Conservation (phyloP, 2,888 invertebrate species). For the Cheilosia urbana region DNA sequence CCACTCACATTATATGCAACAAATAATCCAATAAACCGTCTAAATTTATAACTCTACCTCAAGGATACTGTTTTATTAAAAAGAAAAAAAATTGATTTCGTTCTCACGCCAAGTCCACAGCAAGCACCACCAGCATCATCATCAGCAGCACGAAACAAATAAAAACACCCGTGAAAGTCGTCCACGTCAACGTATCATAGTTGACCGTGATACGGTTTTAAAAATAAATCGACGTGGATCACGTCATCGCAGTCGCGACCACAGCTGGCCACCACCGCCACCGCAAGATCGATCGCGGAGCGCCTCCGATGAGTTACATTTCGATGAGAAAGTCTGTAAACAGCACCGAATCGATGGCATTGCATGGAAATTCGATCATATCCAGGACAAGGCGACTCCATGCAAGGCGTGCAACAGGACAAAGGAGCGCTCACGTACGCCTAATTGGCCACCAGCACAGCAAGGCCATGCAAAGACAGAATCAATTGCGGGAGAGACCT, state of each 20-base stretch:
- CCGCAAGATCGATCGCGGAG: conserved; percentile 76
- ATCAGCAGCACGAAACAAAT: conserved; percentile 38
- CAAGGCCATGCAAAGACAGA: conserved; percentile 11
- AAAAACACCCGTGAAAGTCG: conserved; percentile 80
- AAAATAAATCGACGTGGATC: conserved; percentile 83
- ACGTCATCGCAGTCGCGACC: conserved; percentile 80
- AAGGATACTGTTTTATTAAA: conserved; percentile 47
- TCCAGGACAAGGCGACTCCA: conserved; percentile 12
- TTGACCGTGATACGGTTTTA: conserved; percentile 83
- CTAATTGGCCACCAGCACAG: conserved; percentile 60
- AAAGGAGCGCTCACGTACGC: conserved; percentile 55
- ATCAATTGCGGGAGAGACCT: conserved; percentile 48
- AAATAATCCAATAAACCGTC: conserved; percentile 43
- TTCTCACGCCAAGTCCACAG: conserved; percentile 45
- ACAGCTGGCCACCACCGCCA: conserved; percentile 82
- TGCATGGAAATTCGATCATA: conserved; percentile 80
- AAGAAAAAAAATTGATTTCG: conserved; percentile 40
- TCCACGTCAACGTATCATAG: conserved; percentile 80
- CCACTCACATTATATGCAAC: conserved; percentile 12
- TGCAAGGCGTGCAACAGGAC: conserved; percentile 9
- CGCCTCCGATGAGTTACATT: conserved; percentile 78
- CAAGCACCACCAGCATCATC: conserved; percentile 27
- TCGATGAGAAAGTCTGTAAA: conserved; percentile 78
- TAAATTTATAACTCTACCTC: conserved; percentile 63
- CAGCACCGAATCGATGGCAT: conserved; percentile 80